Evolutionary conservation across 2,797 vertebrate species (phyloP), one percentile per base, ranked within the genome.

Genomic region (Siniperca scherzeri): DNA sequence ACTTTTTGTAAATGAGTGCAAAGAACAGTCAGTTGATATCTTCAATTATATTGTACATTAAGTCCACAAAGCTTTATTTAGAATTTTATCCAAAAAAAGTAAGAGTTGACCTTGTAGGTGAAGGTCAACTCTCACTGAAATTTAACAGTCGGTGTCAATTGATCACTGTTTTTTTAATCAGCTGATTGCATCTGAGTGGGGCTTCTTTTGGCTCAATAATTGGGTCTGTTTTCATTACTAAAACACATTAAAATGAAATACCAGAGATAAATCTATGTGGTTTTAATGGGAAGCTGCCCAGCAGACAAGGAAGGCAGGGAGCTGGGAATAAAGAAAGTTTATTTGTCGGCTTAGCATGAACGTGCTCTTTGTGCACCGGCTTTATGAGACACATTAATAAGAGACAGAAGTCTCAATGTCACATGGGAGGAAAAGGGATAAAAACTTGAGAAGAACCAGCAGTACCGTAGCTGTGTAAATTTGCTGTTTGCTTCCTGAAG

Each of bases 221-320:
- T 5, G 59, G 10, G 27, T 30, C 53, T 44, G 61, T 79, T 82
- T 91, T 83, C 57, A 87, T 89, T 80, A 86, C 67, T 79, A 17
- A 60, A 73, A 83, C 74, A 67, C 73, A 84, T 89, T 78, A 68
- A 92, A 84, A 91, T 77, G 22, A 87, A 93, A 90, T 81, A 64
- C 62, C 36, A 33, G n/a, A 60, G 57, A 87, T 91, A 86, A 89
- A 88, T 91, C 76, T 74, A 40, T 70, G 19, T 36, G 44, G 57
- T 74, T 86, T 83, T 72, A 81, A 84, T 25, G 17, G 30, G 73
- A 77, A 52, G 61, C 59, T 53, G 76, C 27, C 16, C 36, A 19
- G 77, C 17, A 7, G 65, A 78, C 59, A 60, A 71, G 69, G 44
- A 73, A 59, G 25, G 25, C 42, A 42, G 66, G 46, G 17, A 70